These are phyloP conservation scores for Labeo catla DNA, from an alignment of 2,113 vertebrate species.

Conservation along the genomic window DNA sequence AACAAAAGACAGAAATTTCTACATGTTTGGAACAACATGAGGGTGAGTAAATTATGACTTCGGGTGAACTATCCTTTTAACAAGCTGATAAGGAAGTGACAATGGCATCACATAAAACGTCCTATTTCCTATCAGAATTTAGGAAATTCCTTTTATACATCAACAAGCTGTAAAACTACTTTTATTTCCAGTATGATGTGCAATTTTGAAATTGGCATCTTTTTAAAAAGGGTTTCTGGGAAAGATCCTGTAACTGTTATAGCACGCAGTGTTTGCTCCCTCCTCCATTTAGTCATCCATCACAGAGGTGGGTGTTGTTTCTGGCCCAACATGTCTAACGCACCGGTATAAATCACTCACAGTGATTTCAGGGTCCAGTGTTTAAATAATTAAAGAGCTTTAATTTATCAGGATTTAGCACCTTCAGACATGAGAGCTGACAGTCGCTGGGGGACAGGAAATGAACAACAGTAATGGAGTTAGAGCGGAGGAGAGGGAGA, in stretches of 20 bases:
- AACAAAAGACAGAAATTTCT: too few relatives aligned
- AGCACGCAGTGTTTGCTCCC: background rate
- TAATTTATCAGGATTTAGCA: conserved; percentile 79
- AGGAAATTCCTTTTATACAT: background rate
- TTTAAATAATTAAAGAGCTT: conserved; percentile 82
- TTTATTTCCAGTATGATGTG: background rate
- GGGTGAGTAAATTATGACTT: too few relatives aligned
- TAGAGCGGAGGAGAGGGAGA: background rate
- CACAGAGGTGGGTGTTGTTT: conserved; percentile 67
- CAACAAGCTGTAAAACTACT: background rate
- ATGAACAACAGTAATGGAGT: background rate
- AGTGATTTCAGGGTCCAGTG: conserved; percentile 71
- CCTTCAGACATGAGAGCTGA: conserved; percentile 66
- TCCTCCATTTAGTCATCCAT: conserved; percentile 63
- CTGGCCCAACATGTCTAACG: conserved; percentile 65
- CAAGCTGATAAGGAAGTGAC: background rate
- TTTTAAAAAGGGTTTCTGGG: background rate
- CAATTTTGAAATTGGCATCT: too few relatives aligned
- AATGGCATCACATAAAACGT: background rate
- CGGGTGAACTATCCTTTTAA: background rate
- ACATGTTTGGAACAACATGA: too few relatives aligned
- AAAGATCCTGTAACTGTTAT: background rate
- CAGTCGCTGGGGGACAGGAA: conserved; percentile 51
- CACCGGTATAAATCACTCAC: conserved; percentile 72
- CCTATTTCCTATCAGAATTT: background rate